Base-by-base conservation (phyloP, 2,888 invertebrate genomes). In the Oscheius sp. region DNA sequence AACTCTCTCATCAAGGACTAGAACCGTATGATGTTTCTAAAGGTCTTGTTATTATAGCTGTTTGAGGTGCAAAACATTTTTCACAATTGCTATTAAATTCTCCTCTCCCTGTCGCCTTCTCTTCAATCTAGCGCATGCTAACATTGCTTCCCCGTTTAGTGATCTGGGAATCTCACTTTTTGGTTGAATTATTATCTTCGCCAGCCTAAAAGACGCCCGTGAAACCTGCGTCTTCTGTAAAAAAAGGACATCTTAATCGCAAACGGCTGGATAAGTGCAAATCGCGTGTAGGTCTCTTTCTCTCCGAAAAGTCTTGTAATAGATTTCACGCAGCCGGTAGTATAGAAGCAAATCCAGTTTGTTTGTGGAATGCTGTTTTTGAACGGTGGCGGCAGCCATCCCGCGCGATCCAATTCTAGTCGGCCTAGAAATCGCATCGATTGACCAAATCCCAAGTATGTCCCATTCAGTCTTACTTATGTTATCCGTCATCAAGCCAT, bases 311-410 rank as follows among this genome's bases (percentile, higher is more conserved):
- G 59, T 59, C 59, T 59, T 59, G 59, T 59, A 59, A 59, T 59
- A 59, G 59, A 59, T 59, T 59, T 59, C 59, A 59, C 22, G 59
- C 44, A 59, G 44, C 59, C 59, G 59, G 59, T 59, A 26, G 59
- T 44, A 30, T 41, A 44, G 59, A 41, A 30, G 59, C 59, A 44
- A 59, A 59, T 59, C 59, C 59, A 59, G 59, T 59, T 59, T 59
- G 59, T 59, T 59, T 59, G 59, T 59, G 59, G 59, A 59, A 59
- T 59, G 59, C 59, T 59, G 59, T 59, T 59, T 59, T 59, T 59
- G 59, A 41, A 59, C 41, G 41, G 24, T 59, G 59, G 28, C 44
- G 41, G 24, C 41, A 44, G 44, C 26, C 41, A 44, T 44, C 59
- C 59, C 59, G 59, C 59, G 59, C 59, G 59, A 41, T 59, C 44